Evolutionary conservation across 1,140 invertebrate species (phyloP), one percentile per base, ranked within the genome.

Genomic region (Nixonia krombeini): DNA sequence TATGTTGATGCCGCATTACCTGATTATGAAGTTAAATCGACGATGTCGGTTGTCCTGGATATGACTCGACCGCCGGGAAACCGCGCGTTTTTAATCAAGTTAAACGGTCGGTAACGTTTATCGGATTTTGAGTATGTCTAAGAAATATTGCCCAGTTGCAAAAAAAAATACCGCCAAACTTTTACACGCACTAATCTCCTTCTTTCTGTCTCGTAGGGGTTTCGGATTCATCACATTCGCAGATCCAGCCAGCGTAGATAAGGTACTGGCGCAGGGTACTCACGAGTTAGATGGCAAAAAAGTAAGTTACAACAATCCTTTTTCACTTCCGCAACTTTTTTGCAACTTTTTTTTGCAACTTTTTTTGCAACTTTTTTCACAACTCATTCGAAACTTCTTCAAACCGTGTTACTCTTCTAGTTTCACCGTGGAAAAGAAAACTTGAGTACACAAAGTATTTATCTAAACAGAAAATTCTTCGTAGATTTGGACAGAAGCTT

Each of bases 181-280:
- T n/a, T n/a, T n/a, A n/a, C n/a, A n/a, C n/a, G n/a, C n/a, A n/a
- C n/a, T n/a, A n/a, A n/a, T n/a, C n/a, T n/a, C n/a, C 75, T 83
- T 84, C 85, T 81, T 80, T 87, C 79, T 88, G 80, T 93, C 93
- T 69, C 59, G 7, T 91, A 98, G 96, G 89, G 96, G 96, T 78
- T 99, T 99, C 86, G 96, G 96, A 82, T 97, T 96, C 89, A 94
- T 97, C 87, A 96, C 94, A 86, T 96, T 96, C 87, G 92, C 92
- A 84, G 94, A 97, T 87, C 92, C 94, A 78, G 89, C 92, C 85
- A 94, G 93, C 86, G 94, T 96, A 89, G 94, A 96, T 88, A 96
- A 96, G 91, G 94, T 96, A 84, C 90, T 96, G 88, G 92, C 94
- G 77, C 93, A 95, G 89, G 92, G 92, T 85, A 94, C 92, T 86